These are phyloP conservation scores for Strigamia maritima DNA, from an alignment of 2,888 invertebrate genomes.

Conservation along the genomic window DNA sequence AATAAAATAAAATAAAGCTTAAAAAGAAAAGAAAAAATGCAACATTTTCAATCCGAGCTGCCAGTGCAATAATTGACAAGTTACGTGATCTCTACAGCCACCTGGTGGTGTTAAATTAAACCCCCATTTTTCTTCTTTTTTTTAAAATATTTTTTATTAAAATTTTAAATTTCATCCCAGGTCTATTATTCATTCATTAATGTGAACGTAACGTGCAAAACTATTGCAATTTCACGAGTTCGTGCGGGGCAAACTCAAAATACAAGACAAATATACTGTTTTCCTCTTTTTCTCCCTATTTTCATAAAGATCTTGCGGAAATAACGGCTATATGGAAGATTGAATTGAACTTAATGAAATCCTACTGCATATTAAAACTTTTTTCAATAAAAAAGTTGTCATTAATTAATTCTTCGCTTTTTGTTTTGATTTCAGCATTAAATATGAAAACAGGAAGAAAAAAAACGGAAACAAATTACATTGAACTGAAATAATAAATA, in stretches of 20 bases:
- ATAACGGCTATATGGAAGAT: not conserved
- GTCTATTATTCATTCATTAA: not conserved
- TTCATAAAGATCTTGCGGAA: not conserved
- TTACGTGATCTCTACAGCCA: not conserved
- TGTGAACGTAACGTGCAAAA: not conserved
- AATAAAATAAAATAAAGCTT: not conserved
- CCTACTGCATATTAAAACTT: too few species aligned
- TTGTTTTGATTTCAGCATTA: too few species aligned
- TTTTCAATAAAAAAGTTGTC: too few species aligned
- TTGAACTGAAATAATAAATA: not conserved
- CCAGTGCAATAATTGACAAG: not conserved
- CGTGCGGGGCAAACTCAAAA: slow-evolving; percentile 15
- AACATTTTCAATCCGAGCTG: slow-evolving; percentile 5
- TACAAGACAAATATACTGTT: not conserved
- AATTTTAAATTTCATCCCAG: too few species aligned
- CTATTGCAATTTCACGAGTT: not conserved
- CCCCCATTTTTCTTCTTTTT: too few species aligned
- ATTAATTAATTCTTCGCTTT: too few species aligned
- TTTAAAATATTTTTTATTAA: too few species aligned
- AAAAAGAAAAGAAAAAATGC: not conserved
- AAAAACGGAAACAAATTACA: too few species aligned
- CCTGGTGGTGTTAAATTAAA: not conserved
- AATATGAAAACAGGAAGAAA: too few species aligned
- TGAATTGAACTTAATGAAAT: not conserved
- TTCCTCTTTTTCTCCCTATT: not conserved